These are phyloP conservation scores for Condylura cristata DNA, from an alignment of 2,113 vertebrate genomes.

Conservation along the genomic window DNA sequence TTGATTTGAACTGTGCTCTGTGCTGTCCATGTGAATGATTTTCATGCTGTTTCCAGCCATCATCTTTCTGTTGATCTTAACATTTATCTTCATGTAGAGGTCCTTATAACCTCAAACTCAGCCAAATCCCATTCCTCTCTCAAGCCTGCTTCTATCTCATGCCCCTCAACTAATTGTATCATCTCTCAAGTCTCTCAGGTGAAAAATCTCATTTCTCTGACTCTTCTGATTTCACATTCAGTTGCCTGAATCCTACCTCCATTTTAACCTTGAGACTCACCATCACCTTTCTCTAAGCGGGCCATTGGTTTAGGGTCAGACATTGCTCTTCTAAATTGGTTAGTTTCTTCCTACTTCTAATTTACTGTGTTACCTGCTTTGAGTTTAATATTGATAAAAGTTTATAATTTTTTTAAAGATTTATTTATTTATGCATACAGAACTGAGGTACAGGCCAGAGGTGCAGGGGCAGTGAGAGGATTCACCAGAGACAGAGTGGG, in stretches of 20 bases:
- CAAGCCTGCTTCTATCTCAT: not conserved
- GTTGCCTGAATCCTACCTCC: not conserved
- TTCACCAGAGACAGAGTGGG: no score
- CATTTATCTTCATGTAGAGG: not conserved
- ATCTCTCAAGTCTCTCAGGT: not conserved
- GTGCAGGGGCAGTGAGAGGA: no score
- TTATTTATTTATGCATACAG: no score
- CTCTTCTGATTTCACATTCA: not conserved
- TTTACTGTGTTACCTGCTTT: not conserved
- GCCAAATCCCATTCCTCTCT: not conserved
- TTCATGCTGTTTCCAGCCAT: not conserved
- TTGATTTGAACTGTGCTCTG: not conserved
- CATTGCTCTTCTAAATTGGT: not conserved
- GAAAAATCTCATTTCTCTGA: not conserved
- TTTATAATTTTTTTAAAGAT: slow-evolving; percentile 4
- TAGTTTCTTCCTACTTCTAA: not conserved
- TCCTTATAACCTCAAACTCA: not conserved
- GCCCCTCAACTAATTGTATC: not conserved
- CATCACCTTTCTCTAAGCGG: not conserved
- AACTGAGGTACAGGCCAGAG: no score
- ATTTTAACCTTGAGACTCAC: not conserved
- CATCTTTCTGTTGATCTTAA: not conserved
- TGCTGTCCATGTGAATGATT: not conserved
- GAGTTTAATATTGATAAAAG: slow-evolving; percentile 8
- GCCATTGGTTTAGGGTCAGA: not conserved